phyloP scores from a whole-genome alignment of 2,113 vertebrate species.

The Aegithalos caudatus region DNA sequence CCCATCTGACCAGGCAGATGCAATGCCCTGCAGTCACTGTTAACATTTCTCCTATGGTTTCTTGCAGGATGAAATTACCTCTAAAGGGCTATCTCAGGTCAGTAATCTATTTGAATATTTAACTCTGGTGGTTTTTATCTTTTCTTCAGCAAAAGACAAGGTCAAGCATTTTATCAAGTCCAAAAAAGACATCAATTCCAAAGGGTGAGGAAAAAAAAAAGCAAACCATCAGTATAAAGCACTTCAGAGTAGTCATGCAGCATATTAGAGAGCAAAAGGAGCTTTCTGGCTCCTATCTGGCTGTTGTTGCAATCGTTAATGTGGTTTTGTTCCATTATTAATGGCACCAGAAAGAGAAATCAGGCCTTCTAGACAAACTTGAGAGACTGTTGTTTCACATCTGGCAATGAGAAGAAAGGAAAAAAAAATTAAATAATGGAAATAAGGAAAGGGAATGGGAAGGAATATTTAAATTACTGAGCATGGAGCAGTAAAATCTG shows the following conservation, averaged over 20 bases:
- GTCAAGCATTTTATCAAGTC: background rate
- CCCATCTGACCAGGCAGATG: background rate
- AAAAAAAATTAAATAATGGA: background rate
- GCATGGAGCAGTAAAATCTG: background rate
- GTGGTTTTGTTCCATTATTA: constrained; percentile 62
- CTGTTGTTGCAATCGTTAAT: constrained; percentile 38
- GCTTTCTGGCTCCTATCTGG: constrained; percentile 52
- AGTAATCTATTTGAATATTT: background rate
- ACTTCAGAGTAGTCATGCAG: background rate
- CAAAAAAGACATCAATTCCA: background rate
- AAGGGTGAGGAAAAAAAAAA: background rate
- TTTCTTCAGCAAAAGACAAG: background rate
- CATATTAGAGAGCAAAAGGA: background rate
- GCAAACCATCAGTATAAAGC: background rate
- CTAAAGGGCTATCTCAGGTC: background rate
- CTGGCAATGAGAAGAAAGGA: background rate
- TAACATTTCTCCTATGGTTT: background rate
- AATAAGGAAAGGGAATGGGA: background rate
- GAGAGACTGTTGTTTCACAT: background rate
- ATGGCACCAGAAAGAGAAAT: constrained; percentile 43
- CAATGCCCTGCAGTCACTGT: background rate
- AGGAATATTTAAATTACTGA: background rate
- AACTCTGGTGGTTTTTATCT: background rate
- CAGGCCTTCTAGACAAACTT: background rate
- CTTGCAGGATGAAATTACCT: background rate